Conservation (phyloP, 2,113 vertebrate genomes). For the Pygoscelis antarcticus region DNA sequence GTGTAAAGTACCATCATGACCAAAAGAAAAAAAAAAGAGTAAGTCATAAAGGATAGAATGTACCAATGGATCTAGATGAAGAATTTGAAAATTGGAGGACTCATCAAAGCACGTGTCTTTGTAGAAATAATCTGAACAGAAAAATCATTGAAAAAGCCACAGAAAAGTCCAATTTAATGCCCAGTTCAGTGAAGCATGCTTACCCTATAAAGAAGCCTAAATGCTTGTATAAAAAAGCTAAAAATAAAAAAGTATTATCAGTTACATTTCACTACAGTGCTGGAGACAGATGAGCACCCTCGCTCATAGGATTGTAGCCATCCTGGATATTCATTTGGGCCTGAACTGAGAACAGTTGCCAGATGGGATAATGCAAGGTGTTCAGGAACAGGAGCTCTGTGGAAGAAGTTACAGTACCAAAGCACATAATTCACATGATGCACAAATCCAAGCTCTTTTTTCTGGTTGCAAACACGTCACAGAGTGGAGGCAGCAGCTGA, state of each 20-base stretch:
- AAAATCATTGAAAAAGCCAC: background rate
- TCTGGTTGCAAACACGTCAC: background rate
- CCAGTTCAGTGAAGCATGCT: background rate
- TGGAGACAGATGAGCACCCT: background rate
- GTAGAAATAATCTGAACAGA: background rate
- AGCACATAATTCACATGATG: background rate
- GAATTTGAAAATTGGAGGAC: background rate
- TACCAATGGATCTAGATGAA: background rate
- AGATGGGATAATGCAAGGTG: background rate
- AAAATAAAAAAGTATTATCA: background rate
- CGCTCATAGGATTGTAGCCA: accelerated
- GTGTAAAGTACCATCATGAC: background rate
- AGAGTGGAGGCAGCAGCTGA: background rate
- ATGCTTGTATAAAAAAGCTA: background rate
- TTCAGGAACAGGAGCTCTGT: background rate
- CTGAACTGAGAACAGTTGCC: background rate
- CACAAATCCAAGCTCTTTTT: background rate
- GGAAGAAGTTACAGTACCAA: background rate
- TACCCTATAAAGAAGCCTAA: background rate
- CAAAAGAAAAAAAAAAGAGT: background rate
- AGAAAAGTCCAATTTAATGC: background rate
- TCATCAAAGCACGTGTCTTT: background rate
- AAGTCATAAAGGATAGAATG: background rate
- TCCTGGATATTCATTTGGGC: background rate
- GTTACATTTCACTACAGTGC: background rate